These are phyloP conservation scores for Burhinus bistriatus DNA, from an alignment of 2,113 vertebrate genomes.

Conservation along the genomic window DNA sequence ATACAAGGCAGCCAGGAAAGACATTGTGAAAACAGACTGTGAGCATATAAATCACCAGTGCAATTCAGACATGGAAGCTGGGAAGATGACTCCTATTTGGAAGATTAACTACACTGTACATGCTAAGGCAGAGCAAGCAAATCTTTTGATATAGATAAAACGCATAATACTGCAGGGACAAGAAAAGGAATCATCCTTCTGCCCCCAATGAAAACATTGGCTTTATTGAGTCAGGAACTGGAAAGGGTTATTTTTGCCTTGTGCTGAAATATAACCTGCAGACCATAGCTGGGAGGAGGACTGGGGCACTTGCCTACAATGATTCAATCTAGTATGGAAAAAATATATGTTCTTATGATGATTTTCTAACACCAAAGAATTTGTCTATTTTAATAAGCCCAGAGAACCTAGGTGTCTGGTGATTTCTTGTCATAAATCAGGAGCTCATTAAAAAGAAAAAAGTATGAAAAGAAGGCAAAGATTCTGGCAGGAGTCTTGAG, in stretches of 20 bases:
- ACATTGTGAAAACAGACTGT: constrained; percentile 1
- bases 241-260: constrained; percentile 13
- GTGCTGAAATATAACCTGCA: constrained; percentile 3
- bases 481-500: constrained; percentile 32
- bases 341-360: not conserved
- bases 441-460: constrained; percentile 65
- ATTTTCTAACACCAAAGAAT: constrained; percentile 52
- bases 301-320: not conserved
- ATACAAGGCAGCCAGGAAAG: constrained; percentile 52
- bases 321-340: constrained; percentile 48
- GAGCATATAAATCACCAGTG: constrained; percentile 43
- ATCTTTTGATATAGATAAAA: not conserved
- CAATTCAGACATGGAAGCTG: constrained; percentile 17
- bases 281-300: not conserved
- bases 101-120: constrained; percentile 10
- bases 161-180: not conserved
- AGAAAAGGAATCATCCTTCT: not conserved
- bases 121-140: not conserved
- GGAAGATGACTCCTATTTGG: constrained; percentile 26
- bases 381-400: constrained; percentile 73
- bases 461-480: constrained; percentile 26
- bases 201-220: not conserved
- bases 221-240: not conserved
- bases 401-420: constrained; percentile 63
- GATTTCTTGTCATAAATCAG: constrained; percentile 72